Evolutionary conservation across 1,140 invertebrate genomes (phyloP), one percentile per base, ranked within the genome.

Genomic region (Eumaeus atala): DNA sequence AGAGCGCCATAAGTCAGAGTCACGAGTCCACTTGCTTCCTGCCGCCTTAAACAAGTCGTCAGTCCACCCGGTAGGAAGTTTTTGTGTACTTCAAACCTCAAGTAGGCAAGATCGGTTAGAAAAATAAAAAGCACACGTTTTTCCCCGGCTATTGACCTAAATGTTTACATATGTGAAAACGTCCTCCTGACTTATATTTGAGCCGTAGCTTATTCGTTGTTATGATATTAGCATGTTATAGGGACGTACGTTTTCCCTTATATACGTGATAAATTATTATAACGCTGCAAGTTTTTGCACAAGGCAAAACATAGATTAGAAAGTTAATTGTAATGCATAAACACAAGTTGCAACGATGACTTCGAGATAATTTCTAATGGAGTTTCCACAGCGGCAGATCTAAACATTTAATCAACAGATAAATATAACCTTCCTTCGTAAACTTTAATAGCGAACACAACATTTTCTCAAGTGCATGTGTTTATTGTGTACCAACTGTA

Each of bases 351-450:
- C 57, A 47, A 66, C 59, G 64, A 69, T 63, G 54, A 60, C 48
- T 67, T 55, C 64, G 61, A 62, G 67, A 57, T 66, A 74, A 71
- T 77, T 74, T 77, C 74, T 76, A 77, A 77, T 77, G 66, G 63
- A 65, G 65, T 65, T 60, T 67, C 66, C 66, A 64, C 61, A 56
- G 58, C 59, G 16, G 49, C 53, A 61, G 54, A 61, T 61, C 51
- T 61, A 56, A 53, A 53, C 58, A 67, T 59, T 64, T 64, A 64
- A 59, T 67, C 62, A 64, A 59, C 60, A 61, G 55, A 61, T 64
- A 58, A 50, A 61, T 59, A 44, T 44, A 44, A 44, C 40, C 40
- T 44, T 44, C 47, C 50, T 58, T 59, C 36, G 50, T 36, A 37
- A 12, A 18, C 40, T 16, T 51, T 51, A 51, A 51, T 51, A 28